These are phyloP conservation scores for Puntigrus tetrazona DNA, from an alignment of 2,113 vertebrate species.

Conservation along the genomic window DNA sequence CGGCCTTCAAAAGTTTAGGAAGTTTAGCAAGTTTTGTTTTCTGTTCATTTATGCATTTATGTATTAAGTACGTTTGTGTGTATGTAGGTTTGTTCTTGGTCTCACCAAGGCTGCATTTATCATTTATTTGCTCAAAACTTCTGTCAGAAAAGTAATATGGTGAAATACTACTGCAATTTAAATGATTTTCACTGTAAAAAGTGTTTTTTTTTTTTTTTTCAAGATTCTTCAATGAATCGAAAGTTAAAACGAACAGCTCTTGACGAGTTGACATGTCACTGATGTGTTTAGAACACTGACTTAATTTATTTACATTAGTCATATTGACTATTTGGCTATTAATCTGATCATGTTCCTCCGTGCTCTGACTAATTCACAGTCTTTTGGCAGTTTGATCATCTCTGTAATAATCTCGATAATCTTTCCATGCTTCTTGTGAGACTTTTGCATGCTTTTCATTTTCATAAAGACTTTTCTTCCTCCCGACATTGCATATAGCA, in stretches of 20 bases:
- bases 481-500: background rate
- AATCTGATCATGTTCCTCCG: background rate
- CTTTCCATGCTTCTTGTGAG: background rate
- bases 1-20: background rate
- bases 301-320: background rate
- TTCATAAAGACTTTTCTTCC: background rate
- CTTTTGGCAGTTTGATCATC: background rate
- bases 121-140: background rate
- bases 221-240: background rate
- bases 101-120: background rate
- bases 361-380: background rate
- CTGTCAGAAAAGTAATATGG: background rate
- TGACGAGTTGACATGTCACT: background rate
- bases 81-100: background rate
- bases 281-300: background rate
- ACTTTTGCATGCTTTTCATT: background rate
- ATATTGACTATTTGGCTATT: background rate
- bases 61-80: accelerated
- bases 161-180: background rate
- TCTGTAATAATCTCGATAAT: background rate
- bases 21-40: background rate
- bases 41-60: background rate
- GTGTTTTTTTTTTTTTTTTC: background rate
- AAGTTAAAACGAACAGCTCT: background rate
- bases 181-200: background rate